phyloP scores from a whole-genome alignment of 1,140 invertebrate genomes.

The Littorina saxatilis region DNA sequence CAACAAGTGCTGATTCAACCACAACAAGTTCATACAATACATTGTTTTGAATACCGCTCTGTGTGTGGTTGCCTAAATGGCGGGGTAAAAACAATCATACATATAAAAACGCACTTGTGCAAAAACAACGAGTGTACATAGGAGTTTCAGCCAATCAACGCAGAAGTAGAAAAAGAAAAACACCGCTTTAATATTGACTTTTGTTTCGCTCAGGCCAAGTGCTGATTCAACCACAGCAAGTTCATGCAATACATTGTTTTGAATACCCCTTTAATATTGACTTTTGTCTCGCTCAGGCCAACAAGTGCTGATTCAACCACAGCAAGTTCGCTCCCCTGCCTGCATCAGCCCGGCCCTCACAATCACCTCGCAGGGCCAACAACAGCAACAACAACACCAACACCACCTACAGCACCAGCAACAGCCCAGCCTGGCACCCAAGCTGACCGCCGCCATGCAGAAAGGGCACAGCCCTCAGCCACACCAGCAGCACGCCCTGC shows the following conservation, averaged over 20 bases:
- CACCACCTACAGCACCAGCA: conserved; percentile 19
- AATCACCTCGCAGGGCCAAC: conserved; percentile 12
- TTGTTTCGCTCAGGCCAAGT: conserved; percentile 55
- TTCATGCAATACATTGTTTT: no score
- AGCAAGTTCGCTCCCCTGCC: conserved; percentile 53
- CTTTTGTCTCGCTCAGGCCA: conserved; percentile 48
- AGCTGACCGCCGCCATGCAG: conserved; percentile 40
- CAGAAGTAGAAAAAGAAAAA: no score
- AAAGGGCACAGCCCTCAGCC: conserved; percentile 46
- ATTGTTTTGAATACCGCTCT: not conserved
- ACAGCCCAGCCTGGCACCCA: conserved; percentile 57
- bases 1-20: conserved; percentile 68
- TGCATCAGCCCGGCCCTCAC: conserved; percentile 47
- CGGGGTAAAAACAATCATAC: no score
- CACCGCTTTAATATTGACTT: not conserved
- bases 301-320: conserved; percentile 67
- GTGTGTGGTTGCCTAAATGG: no score
- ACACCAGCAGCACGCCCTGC: not conserved
- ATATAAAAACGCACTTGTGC: no score
- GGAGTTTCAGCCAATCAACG: no score
- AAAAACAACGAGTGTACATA: no score
- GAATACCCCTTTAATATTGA: not conserved
- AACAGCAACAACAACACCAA: conserved; percentile 33
- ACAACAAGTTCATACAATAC: no score
- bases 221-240: no score